These are phyloP conservation scores for Patagioenas fasciata DNA, from an alignment of 2,113 vertebrate genomes.

Conservation along the genomic window DNA sequence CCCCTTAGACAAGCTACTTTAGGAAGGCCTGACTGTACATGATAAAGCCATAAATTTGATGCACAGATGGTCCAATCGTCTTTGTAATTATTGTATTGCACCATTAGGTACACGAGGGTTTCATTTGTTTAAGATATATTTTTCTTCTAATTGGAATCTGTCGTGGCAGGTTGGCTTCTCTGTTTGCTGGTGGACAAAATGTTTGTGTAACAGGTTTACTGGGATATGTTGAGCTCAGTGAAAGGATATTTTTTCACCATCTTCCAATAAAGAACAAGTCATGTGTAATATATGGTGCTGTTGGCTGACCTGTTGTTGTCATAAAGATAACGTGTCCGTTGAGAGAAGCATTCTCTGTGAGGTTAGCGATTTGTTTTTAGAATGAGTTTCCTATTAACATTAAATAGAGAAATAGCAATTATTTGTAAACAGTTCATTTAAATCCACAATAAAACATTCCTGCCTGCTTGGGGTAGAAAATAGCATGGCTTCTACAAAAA, in stretches of 20 bases:
- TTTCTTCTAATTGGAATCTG: slow-evolving; percentile 65
- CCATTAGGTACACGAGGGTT: slow-evolving; percentile 53
- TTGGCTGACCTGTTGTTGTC: slow-evolving; percentile 17
- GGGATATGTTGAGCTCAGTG: neutral
- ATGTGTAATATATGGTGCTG: neutral
- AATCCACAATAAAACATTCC: neutral
- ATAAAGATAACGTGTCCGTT: neutral
- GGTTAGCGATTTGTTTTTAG: slow-evolving; percentile 33
- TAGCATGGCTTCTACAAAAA: neutral
- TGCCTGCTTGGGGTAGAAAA: neutral
- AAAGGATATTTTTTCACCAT: neutral
- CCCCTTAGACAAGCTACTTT: slow-evolving; percentile 24
- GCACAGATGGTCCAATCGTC: slow-evolving; percentile 60
- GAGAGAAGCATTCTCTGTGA: neutral
- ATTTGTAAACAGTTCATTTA: slow-evolving; percentile 50
- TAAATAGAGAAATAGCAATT: slow-evolving; percentile 28
- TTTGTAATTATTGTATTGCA: slow-evolving; percentile 59
- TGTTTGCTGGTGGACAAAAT: slow-evolving; percentile 47
- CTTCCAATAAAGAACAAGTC: slow-evolving; percentile 33
- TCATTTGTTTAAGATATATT: slow-evolving; percentile 65
- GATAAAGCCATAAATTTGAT: slow-evolving; percentile 39
- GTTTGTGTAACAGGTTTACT: slow-evolving; percentile 45
- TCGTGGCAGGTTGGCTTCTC: neutral
- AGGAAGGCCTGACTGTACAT: slow-evolving; percentile 1
- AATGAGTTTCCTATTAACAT: slow-evolving; percentile 22